phyloP scores from a whole-genome alignment of 1,140 invertebrate species.

The Dendroctonus valens region DNA sequence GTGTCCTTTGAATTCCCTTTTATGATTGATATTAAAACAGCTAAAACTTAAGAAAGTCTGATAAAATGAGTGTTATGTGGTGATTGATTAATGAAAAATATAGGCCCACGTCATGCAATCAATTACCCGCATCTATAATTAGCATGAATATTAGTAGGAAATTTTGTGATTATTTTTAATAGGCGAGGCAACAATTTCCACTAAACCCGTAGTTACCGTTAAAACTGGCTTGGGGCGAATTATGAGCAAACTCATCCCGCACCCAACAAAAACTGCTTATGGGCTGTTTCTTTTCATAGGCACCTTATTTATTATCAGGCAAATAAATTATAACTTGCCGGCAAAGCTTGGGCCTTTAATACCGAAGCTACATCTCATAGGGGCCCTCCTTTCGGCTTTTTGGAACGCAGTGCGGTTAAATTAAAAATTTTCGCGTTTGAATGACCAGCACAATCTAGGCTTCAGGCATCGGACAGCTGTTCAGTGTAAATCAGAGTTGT shows the following conservation, averaged over 20 bases:
- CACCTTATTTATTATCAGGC: constrained; percentile 25
- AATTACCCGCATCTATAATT: constrained; percentile 15
- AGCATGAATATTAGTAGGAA: constrained; percentile 21
- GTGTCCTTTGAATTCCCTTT: too few relatives aligned
- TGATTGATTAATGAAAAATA: constrained; percentile 11
- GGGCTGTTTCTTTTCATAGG: constrained; percentile 17
- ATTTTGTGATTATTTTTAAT: constrained; percentile 19
- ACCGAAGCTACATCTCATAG: constrained; percentile 16
- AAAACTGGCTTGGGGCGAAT: constrained; percentile 19
- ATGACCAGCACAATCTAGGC: neutral
- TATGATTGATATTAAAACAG: too few relatives aligned
- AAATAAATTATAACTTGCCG: constrained; percentile 25
- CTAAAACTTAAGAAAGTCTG: too few relatives aligned
- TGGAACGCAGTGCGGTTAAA: constrained; percentile 19
- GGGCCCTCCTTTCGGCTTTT: constrained; percentile 20
- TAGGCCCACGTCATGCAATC: neutral
- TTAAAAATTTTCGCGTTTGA: constrained; percentile 6
- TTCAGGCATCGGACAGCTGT: too few relatives aligned
- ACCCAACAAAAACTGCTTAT: constrained; percentile 16
- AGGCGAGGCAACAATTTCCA: constrained; percentile 18
- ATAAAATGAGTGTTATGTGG: neutral
- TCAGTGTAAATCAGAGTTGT: too few relatives aligned
- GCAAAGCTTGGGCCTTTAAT: constrained; percentile 16
- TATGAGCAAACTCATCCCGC: constrained; percentile 18
- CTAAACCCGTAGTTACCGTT: constrained; percentile 21